Evolutionary conservation across 2,888 invertebrate species (phyloP).

Genomic region (Cephus spinipes): DNA sequence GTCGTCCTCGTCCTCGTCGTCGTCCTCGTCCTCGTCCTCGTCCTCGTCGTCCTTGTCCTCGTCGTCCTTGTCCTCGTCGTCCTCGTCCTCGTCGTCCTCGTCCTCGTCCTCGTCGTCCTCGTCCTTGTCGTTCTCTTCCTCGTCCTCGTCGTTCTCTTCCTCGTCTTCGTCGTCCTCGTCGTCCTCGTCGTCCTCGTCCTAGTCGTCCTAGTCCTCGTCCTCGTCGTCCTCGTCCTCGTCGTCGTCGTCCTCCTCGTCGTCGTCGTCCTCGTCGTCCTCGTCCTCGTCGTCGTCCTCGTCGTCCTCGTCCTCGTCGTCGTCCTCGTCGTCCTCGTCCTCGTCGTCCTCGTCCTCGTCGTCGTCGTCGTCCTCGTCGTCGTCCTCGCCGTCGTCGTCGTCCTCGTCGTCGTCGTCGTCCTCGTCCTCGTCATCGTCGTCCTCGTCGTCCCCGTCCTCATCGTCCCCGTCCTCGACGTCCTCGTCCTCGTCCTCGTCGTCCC

Average conservation of each 20-base stretch:
- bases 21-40: constrained; percentile 1
- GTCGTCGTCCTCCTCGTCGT: background rate
- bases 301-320: background rate
- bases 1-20: background rate
- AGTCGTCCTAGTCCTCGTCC: too few species aligned
- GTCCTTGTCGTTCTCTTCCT: too few species aligned
- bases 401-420: background rate
- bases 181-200: too few species aligned
- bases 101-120: constrained; percentile 3
- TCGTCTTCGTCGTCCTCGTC: too few species aligned
- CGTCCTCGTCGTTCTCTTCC: too few species aligned
- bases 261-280: constrained; percentile 1
- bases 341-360: background rate
- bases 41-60: too few species aligned
- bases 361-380: constrained; percentile 1
- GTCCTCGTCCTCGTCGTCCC: too few species aligned
- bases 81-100: constrained; percentile 3
- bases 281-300: background rate
- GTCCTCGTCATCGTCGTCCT: constrained; percentile 12
- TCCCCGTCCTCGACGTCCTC: too few species aligned
- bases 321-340: too few species aligned
- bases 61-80: background rate
- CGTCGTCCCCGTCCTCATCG: too few species aligned
- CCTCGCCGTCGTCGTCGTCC: background rate
- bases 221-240: constrained; percentile 3